Base-by-base conservation (phyloP, 2,888 invertebrate species). In the Scaptomyza reducta region DNA sequence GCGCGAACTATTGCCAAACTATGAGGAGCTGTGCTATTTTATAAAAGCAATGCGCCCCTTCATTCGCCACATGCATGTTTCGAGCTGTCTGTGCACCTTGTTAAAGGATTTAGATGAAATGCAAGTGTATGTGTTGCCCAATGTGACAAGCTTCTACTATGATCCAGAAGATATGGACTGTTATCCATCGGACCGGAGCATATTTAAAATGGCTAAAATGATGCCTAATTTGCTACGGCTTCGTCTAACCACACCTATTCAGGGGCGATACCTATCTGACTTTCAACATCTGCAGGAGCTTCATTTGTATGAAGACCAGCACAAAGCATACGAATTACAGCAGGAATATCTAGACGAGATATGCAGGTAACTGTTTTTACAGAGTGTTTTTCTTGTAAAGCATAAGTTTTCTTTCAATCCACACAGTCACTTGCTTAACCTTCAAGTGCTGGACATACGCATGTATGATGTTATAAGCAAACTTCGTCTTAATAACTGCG, bases 401-500 rank as follows among this genome's bases (percentile, higher is more conserved):
- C 6, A 6, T n/a, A 1, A 0, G n/a, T 53, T 18, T 10, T 13
- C 9, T 6, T 6, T 18, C 3, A 38, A 29, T n/a, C 14, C 29
- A 3, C 1, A 16, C 46, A 80, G 80, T 22, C 77, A 81, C 49
- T 55, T 89, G 14, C 61, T 58, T 5, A 71, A 88, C 46, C 70
- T 87, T 0, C 57, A 70, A 29, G 82, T 90, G 18, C 67, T 90
- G 45, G 89, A 90, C 67, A 87, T 90, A 42, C 82, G 89, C 5
- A 77, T 74, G 49, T 89, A 79, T 55, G 87, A 90, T 41, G 58
- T 70, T 13, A 79, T 75, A 5, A 90, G 90, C 46, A 75, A 79
- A 31, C 63, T 90, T 18, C 70, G 77, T n/a, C 65, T 90, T 13
- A 73, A 73, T 27, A 80, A 73, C 16, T 82, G 89, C 54, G 77